Evolutionary conservation across 2,797 vertebrate species (phyloP).

Genomic region (Eurystomus glaucurus): DNA sequence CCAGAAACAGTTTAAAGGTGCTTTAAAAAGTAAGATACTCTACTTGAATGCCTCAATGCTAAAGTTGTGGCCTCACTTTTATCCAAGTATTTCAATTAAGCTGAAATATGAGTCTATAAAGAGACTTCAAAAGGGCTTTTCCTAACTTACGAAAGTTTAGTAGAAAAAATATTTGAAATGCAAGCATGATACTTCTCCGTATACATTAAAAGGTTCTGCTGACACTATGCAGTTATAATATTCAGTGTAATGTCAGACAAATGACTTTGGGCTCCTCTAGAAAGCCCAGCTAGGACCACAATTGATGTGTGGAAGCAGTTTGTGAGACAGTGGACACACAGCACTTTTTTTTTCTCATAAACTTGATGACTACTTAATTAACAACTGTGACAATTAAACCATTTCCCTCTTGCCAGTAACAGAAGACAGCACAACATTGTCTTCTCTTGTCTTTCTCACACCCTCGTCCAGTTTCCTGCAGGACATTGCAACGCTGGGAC

Average conservation of each 20-base stretch:
- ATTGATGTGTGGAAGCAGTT: not conserved
- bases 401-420: not conserved
- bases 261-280: not conserved
- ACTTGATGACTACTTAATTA: not conserved
- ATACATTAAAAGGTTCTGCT: not conserved
- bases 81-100: not conserved
- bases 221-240: not conserved
- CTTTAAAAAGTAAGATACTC: not conserved
- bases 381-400: not conserved
- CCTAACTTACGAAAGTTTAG: not conserved
- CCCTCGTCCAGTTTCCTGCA: not conserved
- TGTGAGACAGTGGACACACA: not conserved
- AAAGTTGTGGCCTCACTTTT: not conserved
- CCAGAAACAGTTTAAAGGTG: not conserved
- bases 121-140: not conserved
- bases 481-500: not conserved
- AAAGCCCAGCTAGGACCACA: not conserved
- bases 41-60: not conserved
- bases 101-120: not conserved
- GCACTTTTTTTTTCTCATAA: not conserved
- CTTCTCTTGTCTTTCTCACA: not conserved
- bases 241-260: slow-evolving; percentile 1
- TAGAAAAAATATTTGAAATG: slow-evolving; percentile 23
- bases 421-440: accelerated
- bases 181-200: not conserved